Evolutionary conservation across 2,888 invertebrate species (phyloP).

Genomic region (Neoscelio sp.): DNA sequence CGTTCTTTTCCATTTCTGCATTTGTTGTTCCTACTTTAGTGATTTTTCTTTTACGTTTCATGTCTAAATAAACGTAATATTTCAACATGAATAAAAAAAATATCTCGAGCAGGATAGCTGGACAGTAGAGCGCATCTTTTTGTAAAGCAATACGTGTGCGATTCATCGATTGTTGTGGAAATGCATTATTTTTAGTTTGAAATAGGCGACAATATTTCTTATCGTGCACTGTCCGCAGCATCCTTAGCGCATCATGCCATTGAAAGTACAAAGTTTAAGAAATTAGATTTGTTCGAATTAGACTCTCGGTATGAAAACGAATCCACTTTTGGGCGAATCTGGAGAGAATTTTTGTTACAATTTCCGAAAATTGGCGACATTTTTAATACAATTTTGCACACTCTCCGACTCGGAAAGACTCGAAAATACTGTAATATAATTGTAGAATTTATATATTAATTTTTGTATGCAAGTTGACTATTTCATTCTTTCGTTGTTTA

Average conservation of each 20-base stretch:
- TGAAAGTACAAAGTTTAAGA: slow-evolving; percentile 54
- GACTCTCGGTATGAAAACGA: slow-evolving; percentile 22
- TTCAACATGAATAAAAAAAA: no score
- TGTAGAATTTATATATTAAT: background rate
- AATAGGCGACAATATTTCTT: background rate
- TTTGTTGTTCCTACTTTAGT: no score
- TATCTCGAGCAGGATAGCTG: slow-evolving; percentile 20
- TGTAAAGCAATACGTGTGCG: slow-evolving; percentile 17
- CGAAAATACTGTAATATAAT: background rate
- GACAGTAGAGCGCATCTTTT: slow-evolving; percentile 30
- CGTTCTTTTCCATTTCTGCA: background rate
- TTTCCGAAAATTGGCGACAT: no score
- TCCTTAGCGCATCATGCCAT: slow-evolving; percentile 30
- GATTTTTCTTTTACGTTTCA: no score
- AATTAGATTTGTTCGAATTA: slow-evolving; percentile 29
- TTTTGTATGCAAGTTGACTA: no score
- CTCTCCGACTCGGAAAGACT: background rate
- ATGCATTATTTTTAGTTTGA: background rate
- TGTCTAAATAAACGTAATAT: no score
- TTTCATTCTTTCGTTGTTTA: no score
- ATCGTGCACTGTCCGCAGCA: slow-evolving; percentile 38
- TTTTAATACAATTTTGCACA: no score
- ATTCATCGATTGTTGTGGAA: slow-evolving; percentile 18
- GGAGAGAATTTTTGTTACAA: no score
- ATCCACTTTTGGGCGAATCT: slow-evolving; percentile 5